Evolutionary conservation across 2,797 vertebrate genomes (phyloP), one percentile per base, ranked within the genome.

Genomic region (Mallotus villosus): DNA sequence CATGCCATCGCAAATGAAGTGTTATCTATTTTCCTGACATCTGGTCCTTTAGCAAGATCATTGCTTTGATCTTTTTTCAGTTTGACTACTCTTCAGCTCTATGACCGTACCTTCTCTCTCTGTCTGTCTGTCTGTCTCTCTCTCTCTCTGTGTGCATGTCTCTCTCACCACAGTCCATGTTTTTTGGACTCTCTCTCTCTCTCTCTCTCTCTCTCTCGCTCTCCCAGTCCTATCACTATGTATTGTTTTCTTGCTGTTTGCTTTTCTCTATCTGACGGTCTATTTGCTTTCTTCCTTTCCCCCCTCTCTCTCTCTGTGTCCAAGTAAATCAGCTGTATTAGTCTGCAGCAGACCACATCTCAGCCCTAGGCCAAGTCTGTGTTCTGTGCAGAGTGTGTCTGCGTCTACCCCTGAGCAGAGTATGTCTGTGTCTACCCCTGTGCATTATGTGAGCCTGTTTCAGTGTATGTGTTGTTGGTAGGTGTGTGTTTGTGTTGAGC

Each of bases 31-130:
- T 91, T 86, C 89, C 84, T 84, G 90, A 91, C 91, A 89, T 88
- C 80, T 66, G 78, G 74, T 82, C 84, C 90, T 88, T 88, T 79
- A 81, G 78, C 85, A 82, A 85, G 78, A 75, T 80, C 83, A 85
- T 86, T 89, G 86, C 86, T 92, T 91, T 92, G 86, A 91, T 92
- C 85, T 87, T 78, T 66, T 84, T 84, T 79, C 82, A 80, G 79
- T 57, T 81, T 77, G 37, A 78, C 74, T 71, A 78, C 76, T 46
- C 77, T 81, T 84, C 68, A 80, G 76, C 29, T 89, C 63, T 83
- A 82, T 82, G 78, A 78, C 25, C 25, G 25, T 27, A 27, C 84
- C 87, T 89, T 80, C 53, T 81, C 76, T 77, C 74, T 76, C 37
- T 41, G 0, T 41, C 57, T 24, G 55, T 58, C 21, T 59, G n/a